Conservation (phyloP, 2,797 vertebrate genomes). For the Scyliorhinus canicula region DNA sequence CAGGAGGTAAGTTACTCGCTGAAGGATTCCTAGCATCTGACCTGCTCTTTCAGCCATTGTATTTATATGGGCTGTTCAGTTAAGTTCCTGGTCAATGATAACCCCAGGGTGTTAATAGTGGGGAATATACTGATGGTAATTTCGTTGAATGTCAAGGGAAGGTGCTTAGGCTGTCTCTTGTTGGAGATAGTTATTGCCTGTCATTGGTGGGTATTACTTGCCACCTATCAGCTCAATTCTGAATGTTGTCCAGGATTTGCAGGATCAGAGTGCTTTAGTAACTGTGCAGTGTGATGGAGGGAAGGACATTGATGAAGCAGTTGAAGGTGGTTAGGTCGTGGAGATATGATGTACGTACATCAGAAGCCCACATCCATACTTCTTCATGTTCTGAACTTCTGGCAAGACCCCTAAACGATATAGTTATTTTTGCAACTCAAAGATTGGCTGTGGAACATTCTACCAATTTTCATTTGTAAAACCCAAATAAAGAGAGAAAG, state of each 20-base stretch:
- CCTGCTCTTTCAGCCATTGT: not conserved
- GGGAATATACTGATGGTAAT: not conserved
- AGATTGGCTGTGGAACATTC: not conserved
- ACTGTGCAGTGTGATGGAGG: not conserved
- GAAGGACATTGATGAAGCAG: not conserved
- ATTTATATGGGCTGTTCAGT: not conserved
- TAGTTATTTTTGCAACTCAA: not conserved
- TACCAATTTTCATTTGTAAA: not conserved
- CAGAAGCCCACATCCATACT: not conserved
- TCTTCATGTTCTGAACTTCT: not conserved
- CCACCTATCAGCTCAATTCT: not conserved
- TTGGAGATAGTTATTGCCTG: not conserved
- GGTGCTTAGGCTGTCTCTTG: not conserved
- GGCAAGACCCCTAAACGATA: not conserved
- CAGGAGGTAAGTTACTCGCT: not conserved
- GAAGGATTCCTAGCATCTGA: not conserved
- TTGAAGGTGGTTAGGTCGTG: not conserved
- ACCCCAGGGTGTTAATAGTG: not conserved
- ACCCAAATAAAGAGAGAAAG: conserved; percentile 15
- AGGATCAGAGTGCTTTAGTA: not conserved
- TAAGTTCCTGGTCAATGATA: not conserved
- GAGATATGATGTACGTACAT: not conserved
- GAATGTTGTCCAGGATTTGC: not conserved
- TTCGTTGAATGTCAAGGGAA: not conserved
- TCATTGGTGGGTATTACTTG: not conserved